A percentile compares a stretch with the other conserved stretches of the same genome.
Conservation (phyloP, 2,888 invertebrate species). For the Tipula vernalis region DNA sequence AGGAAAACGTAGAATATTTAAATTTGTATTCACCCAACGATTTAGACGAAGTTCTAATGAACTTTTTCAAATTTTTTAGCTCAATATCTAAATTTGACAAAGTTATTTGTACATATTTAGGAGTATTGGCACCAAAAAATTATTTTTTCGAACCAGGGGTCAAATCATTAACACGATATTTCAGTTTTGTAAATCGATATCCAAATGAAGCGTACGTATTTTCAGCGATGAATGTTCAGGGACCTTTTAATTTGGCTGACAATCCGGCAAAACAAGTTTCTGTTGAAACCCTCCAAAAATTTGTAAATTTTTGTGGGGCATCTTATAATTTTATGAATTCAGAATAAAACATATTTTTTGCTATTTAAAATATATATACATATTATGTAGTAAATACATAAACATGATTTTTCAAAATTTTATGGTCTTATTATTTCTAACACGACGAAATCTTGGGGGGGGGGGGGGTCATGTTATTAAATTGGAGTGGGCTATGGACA, state of each 20-base stretch:
- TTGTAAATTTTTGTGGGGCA: background rate
- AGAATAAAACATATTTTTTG: no score
- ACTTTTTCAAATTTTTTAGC: background rate
- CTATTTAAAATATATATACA: no score
- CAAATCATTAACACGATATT: background rate
- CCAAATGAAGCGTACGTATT: background rate
- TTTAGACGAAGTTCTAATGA: background rate
- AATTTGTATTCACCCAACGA: background rate
- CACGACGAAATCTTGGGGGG: no score
- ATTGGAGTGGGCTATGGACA: no score
- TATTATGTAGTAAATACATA: no score
- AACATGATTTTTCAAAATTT: no score
- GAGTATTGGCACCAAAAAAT: background rate
- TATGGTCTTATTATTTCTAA: no score
- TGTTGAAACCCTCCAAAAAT: background rate
- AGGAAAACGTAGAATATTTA: background rate
- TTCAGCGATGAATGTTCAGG: background rate
- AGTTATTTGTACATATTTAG: background rate
- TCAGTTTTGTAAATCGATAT: background rate
- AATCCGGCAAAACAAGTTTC: background rate
- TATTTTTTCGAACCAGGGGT: background rate
- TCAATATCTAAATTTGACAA: background rate
- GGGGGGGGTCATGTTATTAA: no score
- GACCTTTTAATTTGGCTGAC: background rate
- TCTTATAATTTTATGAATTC: no score